Base-by-base conservation (phyloP, 1,140 invertebrate genomes). In the Aphaenogaster rudis region DNA sequence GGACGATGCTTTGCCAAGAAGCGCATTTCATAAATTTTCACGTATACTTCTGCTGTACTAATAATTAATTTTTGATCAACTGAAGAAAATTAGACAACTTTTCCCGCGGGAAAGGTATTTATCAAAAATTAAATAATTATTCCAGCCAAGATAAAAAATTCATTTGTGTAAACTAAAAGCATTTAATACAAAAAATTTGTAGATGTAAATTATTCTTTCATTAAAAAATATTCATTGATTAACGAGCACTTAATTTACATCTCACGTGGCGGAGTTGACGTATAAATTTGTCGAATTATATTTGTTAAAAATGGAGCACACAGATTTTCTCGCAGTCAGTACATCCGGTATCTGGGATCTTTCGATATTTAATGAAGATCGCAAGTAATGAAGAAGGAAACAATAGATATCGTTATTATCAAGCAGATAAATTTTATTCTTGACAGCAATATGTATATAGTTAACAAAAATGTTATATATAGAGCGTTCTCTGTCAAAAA, bases 301-400 rank as follows among this genome's bases (percentile, higher is more conserved):
- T 36, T 67, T 36, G 17, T 79, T 50, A 81, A 71, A 57, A 54
- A 11, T 13, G 5, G 7, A 39, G 21, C 74, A 21, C 28, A 72
- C 69, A 84, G 54, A 74, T 74, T 74, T 84, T 54, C 67, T 33
- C 54, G n/a, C 13, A 74, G 21, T 61, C 28, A 42, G 17, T 74
- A 39, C 11, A 33, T 39, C 39, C 28, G 28, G 57, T 69, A 28
- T 45, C 7, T 13, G 4, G n/a, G 28, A 54, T 0, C 28, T 52
- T 36, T 42, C 13, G 13, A 4, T 57, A 81, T 71, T 81, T 57
- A 71, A 81, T 45, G 21, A 71, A 48, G 42, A 33, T 45, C 17
- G 45, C 42, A n/a, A 50, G 9, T 50, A 39, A 50, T 21, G 17
- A 50, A 79, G 39, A 48, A 17, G n/a, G 15, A 39, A 66, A 15